Evolutionary conservation across 2,888 invertebrate genomes (phyloP).

Genomic region (Dynastes grantii): DNA sequence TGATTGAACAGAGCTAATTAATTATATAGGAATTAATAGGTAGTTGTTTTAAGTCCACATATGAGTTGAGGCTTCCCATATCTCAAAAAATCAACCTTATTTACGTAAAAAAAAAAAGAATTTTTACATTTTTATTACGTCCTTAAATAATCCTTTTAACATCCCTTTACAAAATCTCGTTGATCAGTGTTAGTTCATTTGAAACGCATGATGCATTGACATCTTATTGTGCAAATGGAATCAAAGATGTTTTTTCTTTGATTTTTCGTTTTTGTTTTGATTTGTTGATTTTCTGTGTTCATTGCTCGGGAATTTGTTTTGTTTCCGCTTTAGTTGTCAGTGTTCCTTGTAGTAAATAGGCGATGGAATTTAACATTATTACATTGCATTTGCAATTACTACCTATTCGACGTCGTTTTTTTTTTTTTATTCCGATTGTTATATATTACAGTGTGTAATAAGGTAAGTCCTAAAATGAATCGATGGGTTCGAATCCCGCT

Average conservation of each 20-base stretch:
- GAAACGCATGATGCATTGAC: conserved; percentile 71
- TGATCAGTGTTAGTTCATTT: conserved; percentile 65
- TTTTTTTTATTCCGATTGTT: neutral
- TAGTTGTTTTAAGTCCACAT: conserved; percentile 63
- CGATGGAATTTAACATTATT: conserved; percentile 41
- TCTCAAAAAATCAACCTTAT: conserved; percentile 43
- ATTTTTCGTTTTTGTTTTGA: conserved; percentile 12
- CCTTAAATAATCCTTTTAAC: conserved; percentile 53
- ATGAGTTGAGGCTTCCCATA: conserved; percentile 67
- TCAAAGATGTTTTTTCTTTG: conserved; percentile 51
- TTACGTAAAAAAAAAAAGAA: neutral
- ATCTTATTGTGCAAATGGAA: conserved; percentile 66
- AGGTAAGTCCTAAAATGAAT: no score
- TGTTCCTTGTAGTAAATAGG: conserved; percentile 66
- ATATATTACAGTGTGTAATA: no score
- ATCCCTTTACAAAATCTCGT: conserved; percentile 38
- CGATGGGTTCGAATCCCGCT: no score
- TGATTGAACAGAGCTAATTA: conserved; percentile 70
- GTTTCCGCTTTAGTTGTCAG: conserved; percentile 67
- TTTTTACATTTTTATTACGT: conserved; percentile 61
- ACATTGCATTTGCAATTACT: no score
- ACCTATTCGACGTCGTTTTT: neutral
- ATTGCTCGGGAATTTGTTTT: conserved; percentile 44
- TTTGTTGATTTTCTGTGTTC: conserved; percentile 40
- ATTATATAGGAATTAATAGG: conserved; percentile 63